A percentile compares a stretch with the other conserved stretches of the same genome.
These are phyloP conservation scores for Passer domesticus DNA, from an alignment of 2,113 vertebrate species.

Conservation along the genomic window DNA sequence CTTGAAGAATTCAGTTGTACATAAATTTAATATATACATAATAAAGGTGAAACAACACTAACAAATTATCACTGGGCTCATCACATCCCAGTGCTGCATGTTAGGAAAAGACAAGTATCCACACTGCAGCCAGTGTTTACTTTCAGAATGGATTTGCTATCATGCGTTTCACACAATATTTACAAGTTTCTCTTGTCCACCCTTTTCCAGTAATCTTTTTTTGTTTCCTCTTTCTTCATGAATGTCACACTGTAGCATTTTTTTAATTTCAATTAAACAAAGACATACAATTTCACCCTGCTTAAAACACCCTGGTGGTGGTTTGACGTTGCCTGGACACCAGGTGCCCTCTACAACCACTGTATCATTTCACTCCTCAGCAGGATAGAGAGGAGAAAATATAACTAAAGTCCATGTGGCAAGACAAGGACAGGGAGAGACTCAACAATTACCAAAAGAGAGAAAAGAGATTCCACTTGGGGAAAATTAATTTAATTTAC, in stretches of 20 bases:
- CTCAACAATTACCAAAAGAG: background rate
- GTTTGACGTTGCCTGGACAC: rapidly evolving
- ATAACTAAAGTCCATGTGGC: background rate
- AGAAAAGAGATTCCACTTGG: background rate
- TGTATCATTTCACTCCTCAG: background rate
- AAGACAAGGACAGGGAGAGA: background rate
- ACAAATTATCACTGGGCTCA: background rate
- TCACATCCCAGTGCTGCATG: background rate
- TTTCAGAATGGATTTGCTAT: background rate
- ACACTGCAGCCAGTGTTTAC: background rate
- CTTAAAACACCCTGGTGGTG: background rate
- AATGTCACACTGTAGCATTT: background rate
- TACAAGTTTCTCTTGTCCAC: background rate
- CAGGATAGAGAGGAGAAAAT: background rate
- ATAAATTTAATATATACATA: background rate
- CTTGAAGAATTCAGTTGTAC: background rate
- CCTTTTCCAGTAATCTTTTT: background rate
- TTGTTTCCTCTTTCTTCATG: background rate
- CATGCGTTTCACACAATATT: background rate
- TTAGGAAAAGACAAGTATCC: background rate
- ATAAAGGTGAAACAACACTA: background rate
- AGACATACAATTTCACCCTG: background rate
- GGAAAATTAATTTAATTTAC: background rate
- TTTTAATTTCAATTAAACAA: background rate
- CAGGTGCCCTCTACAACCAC: background rate